phyloP scores from a whole-genome alignment of 37 sponge, comb jelly and placozoan species.

The Beroe forskalii region DNA sequence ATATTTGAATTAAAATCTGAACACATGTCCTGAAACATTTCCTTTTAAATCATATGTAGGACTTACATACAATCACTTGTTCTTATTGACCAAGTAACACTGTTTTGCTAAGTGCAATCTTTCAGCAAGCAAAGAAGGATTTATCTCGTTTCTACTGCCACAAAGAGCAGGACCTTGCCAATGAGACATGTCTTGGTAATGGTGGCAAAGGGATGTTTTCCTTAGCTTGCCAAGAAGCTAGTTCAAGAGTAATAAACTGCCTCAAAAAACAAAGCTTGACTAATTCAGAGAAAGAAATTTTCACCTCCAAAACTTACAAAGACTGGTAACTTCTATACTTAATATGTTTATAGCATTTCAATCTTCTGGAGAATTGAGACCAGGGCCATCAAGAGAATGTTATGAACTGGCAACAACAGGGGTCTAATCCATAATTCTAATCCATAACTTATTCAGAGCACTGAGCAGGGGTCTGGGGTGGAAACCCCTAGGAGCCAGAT shows the following conservation, averaged over 20 bases:
- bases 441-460: too few relatives aligned
- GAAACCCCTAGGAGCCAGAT: too few relatives aligned
- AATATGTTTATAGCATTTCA: too few relatives aligned
- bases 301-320: slow-evolving; percentile 1
- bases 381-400: too few relatives aligned
- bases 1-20: neutral
- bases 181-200: neutral
- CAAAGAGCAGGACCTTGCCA: neutral
- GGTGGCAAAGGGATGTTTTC: neutral
- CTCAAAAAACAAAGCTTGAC: neutral
- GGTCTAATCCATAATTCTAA: too few relatives aligned
- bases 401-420: too few relatives aligned
- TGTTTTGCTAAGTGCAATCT: too few relatives aligned
- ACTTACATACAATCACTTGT: too few relatives aligned
- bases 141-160: neutral
- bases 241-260: neutral
- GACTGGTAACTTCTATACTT: slow-evolving; percentile 22
- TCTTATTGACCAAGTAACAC: too few relatives aligned
- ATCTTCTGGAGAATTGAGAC: too few relatives aligned
- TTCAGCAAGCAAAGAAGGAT: neutral
- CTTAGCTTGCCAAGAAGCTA: neutral
- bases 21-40: neutral
- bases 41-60: too few relatives aligned
- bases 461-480: too few relatives aligned
- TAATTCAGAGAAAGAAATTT: slow-evolving; percentile 3